Conservation (phyloP, 1,140 invertebrate genomes). For the Laupala kohalensis region DNA sequence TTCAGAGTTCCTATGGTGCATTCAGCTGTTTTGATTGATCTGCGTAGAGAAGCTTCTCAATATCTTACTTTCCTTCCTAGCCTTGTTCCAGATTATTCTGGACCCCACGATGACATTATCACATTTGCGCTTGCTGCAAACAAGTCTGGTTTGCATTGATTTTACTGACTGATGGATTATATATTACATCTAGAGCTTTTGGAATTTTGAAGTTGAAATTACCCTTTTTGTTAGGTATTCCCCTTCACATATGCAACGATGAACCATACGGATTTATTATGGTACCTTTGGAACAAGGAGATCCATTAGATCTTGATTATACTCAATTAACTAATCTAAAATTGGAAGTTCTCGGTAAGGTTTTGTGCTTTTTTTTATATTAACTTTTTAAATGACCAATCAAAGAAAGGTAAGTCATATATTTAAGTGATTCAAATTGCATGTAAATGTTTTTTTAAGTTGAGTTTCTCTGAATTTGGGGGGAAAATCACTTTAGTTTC, state of each 20-base stretch:
- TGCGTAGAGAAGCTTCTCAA: conserved; percentile 45
- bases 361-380: neutral
- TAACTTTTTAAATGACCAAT: too few species aligned
- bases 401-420: too few species aligned
- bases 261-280: conserved; percentile 69
- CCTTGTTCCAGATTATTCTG: conserved; percentile 47
- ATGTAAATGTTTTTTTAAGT: too few species aligned
- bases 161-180: conserved; percentile 21
- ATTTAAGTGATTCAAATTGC: too few species aligned
- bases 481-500: too few species aligned
- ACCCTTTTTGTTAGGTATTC: conserved; percentile 37
- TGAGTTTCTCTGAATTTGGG: too few species aligned
- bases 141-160: conserved; percentile 37
- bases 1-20: conserved; percentile 87
- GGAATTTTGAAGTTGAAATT: neutral
- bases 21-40: conserved; percentile 70
- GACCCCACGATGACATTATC: conserved; percentile 88
- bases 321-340: conserved; percentile 68
- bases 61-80: conserved; percentile 61
- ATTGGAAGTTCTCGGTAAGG: conserved; percentile 52
- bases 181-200: neutral
- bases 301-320: conserved; percentile 47
- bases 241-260: conserved; percentile 70
- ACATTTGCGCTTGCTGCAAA: conserved; percentile 80
- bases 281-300: conserved; percentile 60